Base-by-base conservation (phyloP, 2,888 invertebrate species). In the Eurois occulta region DNA sequence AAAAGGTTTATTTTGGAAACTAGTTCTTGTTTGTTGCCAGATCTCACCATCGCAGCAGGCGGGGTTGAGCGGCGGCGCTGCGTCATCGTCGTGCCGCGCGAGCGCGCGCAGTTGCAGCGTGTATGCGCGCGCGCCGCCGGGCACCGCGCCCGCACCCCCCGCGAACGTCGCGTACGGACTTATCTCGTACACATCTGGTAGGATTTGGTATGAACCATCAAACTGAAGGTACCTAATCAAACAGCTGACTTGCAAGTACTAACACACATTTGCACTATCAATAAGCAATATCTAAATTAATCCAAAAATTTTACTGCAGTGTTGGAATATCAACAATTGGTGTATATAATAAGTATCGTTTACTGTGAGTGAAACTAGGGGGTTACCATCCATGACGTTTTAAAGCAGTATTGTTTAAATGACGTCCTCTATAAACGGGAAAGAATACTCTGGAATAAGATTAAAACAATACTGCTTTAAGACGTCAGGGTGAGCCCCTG, bases 131-230 rank as follows among this genome's bases (percentile, higher is more conserved):
- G 96, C 94, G 2, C 94, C 94, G 16, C 91, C 90, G 11, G 86
- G 86, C 7, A 89, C 87, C 1, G 90, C 90, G 18, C 90, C 91
- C 64, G 91, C 90, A 5, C 92, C 94, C 0, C 96, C 97, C 83
- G 97, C 97, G 90, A 98, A 98, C 65, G 97, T 98, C 13, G 98
- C 98, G 90, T 98, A 98, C 0, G 98, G 98, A 91, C 97, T 97
- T 92, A 98, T 98, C 91, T 98, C 97, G 91, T 97, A 97, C 93
- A 97, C 97, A 90, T 97, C 97, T 97, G 86, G 71, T 64, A 16
- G 1, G 2, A 65, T 32, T 21, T 41, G 18, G n/a, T n/a, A 48
- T 41, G 4, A 48, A 21, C 10, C 5, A 21, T 62, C 32, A 62
- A 8, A 60, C 18, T 60, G 32, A 18, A 1, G 1, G 8, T 32